Base-by-base conservation (phyloP, 2,888 invertebrate genomes). In the Ennomos fuscantarius region DNA sequence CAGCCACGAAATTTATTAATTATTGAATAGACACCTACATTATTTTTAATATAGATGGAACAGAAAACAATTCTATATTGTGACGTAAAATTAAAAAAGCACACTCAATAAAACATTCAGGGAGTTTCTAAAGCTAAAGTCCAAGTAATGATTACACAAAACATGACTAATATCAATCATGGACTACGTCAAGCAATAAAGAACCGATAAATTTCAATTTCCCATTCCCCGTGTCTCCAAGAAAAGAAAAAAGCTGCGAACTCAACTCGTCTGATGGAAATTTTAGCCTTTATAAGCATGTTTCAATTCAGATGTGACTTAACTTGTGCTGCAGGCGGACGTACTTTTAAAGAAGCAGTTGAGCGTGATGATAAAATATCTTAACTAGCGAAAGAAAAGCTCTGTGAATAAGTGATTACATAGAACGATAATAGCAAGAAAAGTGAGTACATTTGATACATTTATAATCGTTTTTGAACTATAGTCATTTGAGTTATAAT, bases 291-390 rank as follows among this genome's bases (percentile, higher is more conserved):
- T 56, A 67, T 66, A 65, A 60, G 64, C 63, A 62, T 34, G 55
- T 57, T 59, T 53, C 51, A 35, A 56, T 62, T 63, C 79, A 78
- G 68, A 76, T 55, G 63, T 56, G 49, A 53, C 52, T 49, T 50
- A 56, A 61, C 52, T 33, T 55, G 55, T 57, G 65, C 45, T 37
- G 10, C 53, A 41, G 60, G 55, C 54, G 64, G 72, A 78, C 79
- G 79, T 74, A 44, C 67, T 42, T 60, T 49, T 62, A 24, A 24
- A 6, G 24, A 24, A 24, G 24, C 24, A 24, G 24, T 24, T 24
- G 3, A 6, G 2, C 24, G 24, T 24, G 24, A 24, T 24, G 24
- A 0, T 15, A 15, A 6, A 24, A 24, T 24, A 24, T 5, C 24
- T 24, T 24, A 6, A 24, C 2, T 10, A 41, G 10, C 31, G 34